Percentiles rank a stretch among this genome's conserved stretches.
These are phyloP conservation scores for Neolamprologus fasciatus DNA, from an alignment of 2,113 vertebrate genomes.

Conservation along the genomic window DNA sequence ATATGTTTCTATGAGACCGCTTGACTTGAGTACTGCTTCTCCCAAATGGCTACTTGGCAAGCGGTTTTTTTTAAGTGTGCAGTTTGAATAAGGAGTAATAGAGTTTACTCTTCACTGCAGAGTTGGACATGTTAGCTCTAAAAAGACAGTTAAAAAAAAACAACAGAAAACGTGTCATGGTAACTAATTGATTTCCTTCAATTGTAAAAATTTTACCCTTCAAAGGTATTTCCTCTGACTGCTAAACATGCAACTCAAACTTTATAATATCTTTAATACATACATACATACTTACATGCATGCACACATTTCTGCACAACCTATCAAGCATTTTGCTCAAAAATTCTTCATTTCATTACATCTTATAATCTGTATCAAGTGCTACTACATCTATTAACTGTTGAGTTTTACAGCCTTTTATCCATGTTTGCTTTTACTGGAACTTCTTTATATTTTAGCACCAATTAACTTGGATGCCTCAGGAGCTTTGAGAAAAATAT, in stretches of 20 bases:
- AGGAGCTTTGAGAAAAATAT: background rate
- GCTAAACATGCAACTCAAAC: background rate
- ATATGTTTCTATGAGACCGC: background rate
- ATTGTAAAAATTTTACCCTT: background rate
- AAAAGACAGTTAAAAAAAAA: background rate
- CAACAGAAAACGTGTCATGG: background rate
- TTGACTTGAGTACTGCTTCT: background rate
- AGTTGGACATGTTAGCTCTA: background rate
- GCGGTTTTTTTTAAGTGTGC: rapidly evolving
- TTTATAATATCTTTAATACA: background rate
- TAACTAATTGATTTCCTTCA: background rate
- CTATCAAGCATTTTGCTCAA: background rate
- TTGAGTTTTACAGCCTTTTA: background rate
- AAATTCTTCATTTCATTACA: background rate
- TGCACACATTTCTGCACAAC: background rate
- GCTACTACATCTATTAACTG: background rate
- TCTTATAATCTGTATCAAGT: background rate
- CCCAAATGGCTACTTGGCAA: background rate
- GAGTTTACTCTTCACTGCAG: background rate
- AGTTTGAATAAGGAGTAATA: background rate
- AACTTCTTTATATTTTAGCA: background rate
- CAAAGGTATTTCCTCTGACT: background rate
- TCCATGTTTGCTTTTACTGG: background rate
- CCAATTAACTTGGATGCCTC: background rate
- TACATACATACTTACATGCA: background rate